These are phyloP conservation scores for Sarcophaga subvicina DNA, from an alignment of 2,888 invertebrate genomes.

Conservation along the genomic window DNA sequence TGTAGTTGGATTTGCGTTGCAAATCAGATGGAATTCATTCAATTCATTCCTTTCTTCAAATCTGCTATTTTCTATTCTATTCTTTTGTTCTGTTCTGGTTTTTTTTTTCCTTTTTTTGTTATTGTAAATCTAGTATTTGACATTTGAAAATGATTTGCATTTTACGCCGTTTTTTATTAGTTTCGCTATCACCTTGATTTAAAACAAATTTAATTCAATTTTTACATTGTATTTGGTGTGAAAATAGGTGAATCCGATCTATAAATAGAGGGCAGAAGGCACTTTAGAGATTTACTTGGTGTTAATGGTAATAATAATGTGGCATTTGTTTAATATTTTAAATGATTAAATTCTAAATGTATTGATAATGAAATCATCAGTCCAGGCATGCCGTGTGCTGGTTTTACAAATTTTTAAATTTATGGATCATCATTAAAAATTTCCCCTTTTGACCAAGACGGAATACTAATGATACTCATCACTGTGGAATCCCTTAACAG, in stretches of 20 bases:
- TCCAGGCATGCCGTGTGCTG: too few species aligned
- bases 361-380: too few species aligned
- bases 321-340: too few species aligned
- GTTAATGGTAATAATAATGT: too few species aligned
- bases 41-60: not conserved
- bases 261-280: not conserved
- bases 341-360: too few species aligned
- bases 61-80: not conserved
- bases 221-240: not conserved
- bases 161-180: constrained; percentile 44
- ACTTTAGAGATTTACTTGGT: too few species aligned
- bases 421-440: too few species aligned
- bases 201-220: constrained; percentile 55
- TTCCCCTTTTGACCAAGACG: too few species aligned
- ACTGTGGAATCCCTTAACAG: too few species aligned
- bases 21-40: constrained; percentile 27
- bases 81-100: not conserved
- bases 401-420: too few species aligned
- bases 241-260: not conserved
- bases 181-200: constrained; percentile 34
- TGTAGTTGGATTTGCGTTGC: constrained; percentile 18
- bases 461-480: too few species aligned
- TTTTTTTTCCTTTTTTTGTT: constrained; percentile 3
- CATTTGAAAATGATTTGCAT: constrained; percentile 58
- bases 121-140: constrained; percentile 24